A percentile compares a stretch with the other conserved stretches of the same genome.
Conservation (phyloP, 1,140 invertebrate species). For the Brevipalpus yothersi region DNA sequence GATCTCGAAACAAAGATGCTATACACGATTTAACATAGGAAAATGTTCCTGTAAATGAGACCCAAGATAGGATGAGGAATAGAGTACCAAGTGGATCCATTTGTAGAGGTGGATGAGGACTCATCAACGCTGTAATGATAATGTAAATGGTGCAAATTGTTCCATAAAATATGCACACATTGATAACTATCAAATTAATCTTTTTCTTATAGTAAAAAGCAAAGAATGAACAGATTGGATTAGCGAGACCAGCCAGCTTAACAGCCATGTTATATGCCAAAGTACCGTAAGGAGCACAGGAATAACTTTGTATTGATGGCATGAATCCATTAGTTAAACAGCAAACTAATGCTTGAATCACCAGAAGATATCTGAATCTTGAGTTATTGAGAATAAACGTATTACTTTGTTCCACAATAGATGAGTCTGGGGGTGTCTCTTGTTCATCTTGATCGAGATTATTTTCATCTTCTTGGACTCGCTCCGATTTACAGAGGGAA, state of each 20-base stretch:
- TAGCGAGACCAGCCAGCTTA: slow-evolving; percentile 52
- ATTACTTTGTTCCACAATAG: neutral
- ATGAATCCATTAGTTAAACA: slow-evolving; percentile 48
- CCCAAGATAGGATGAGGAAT: slow-evolving; percentile 43
- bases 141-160: slow-evolving; percentile 30
- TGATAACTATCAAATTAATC: slow-evolving; percentile 20
- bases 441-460: neutral
- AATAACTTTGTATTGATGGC: slow-evolving; percentile 60
- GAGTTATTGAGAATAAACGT: neutral
- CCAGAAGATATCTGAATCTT: neutral
- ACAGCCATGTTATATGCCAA: slow-evolving; percentile 53
- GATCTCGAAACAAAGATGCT: slow-evolving; percentile 36
- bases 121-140: slow-evolving; percentile 38
- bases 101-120: slow-evolving; percentile 43
- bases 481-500: neutral
- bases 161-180: slow-evolving; percentile 21
- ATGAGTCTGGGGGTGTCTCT: neutral
- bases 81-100: slow-evolving; percentile 29
- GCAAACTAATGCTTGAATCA: slow-evolving; percentile 19
- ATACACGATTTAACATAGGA: slow-evolving; percentile 59
- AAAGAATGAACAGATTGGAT: slow-evolving; percentile 54
- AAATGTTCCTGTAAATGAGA: slow-evolving; percentile 35
- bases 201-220: slow-evolving; percentile 32
- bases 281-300: slow-evolving; percentile 61
- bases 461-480: neutral